A percentile compares a stretch with the other conserved stretches of the same genome.
Evolutionary conservation across 2,113 vertebrate genomes (phyloP).

Genomic region (Channa argus): DNA sequence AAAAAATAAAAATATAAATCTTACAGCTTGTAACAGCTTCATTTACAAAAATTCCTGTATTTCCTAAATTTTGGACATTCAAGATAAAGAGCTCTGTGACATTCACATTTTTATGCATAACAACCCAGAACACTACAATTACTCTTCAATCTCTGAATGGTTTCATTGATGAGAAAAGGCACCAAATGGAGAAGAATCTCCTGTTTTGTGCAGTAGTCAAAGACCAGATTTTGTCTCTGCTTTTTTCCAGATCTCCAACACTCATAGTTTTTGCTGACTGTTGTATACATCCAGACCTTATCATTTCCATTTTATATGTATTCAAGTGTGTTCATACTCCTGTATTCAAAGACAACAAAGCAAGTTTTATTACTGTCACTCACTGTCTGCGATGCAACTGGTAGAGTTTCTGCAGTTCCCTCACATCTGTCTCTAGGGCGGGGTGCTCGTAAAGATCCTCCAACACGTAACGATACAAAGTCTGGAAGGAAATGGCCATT

Average conservation of each 20-base stretch:
- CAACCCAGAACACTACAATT: constrained; percentile 54
- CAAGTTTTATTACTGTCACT: constrained; percentile 68
- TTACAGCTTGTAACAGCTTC: constrained; percentile 8
- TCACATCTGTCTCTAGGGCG: constrained; percentile 90
- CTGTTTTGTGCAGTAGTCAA: constrained; percentile 47
- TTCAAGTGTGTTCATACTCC: not conserved
- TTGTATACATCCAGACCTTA: not conserved
- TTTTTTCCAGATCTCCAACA: constrained; percentile 27
- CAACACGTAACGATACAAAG: constrained; percentile 90
- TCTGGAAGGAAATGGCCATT: constrained; percentile 81
- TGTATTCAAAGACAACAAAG: not conserved
- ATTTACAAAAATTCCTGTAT: constrained; percentile 23
- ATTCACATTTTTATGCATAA: constrained; percentile 49
- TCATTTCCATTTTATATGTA: not conserved
- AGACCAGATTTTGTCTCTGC: constrained; percentile 23
- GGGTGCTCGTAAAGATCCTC: constrained; percentile 97
- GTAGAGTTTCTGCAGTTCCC: constrained; percentile 93
- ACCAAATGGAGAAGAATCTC: constrained; percentile 45
- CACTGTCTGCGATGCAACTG: constrained; percentile 94
- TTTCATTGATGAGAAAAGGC: constrained; percentile 66
- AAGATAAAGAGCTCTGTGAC: constrained; percentile 37
- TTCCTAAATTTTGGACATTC: constrained; percentile 33
- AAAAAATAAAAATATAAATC: constrained; percentile 10
- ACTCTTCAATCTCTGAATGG: constrained; percentile 64
- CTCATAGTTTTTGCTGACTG: constrained; percentile 20